phyloP scores from a whole-genome alignment of 1,140 invertebrate species.

The Lepeophtheirus salmonis region DNA sequence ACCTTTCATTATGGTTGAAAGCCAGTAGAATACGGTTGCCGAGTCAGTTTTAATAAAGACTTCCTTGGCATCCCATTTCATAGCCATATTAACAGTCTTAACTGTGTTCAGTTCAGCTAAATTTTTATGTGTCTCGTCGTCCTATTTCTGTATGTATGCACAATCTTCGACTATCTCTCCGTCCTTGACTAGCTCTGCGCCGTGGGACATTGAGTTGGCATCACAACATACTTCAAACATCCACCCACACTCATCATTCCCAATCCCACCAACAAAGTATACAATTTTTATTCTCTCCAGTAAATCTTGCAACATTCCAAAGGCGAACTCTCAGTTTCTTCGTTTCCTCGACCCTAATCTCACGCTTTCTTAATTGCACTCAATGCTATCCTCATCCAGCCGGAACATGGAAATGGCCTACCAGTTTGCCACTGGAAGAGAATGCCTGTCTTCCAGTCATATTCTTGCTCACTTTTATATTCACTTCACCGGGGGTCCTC shows the following conservation, averaged over 20 bases:
- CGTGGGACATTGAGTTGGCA: neutral
- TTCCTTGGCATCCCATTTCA: neutral
- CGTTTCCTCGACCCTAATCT: neutral
- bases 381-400: neutral
- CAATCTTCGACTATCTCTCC: neutral
- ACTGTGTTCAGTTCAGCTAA: neutral
- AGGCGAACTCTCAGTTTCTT: neutral
- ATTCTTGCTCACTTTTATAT: neutral
- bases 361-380: neutral
- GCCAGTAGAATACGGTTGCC: neutral
- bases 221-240: neutral
- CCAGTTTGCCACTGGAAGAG: neutral
- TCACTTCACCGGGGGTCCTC: neutral
- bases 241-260: neutral
- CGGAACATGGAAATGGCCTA: neutral
- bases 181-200: neutral
- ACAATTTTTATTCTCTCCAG: neutral
- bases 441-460: neutral
- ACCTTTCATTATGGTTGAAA: neutral
- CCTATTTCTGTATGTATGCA: neutral
- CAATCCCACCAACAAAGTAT: neutral
- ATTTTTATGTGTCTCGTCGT: too few species aligned
- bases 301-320: neutral
- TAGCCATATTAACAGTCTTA: neutral
- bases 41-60: neutral